Base-by-base conservation (phyloP, 2,888 invertebrate species). In the Habroteleia sp. region DNA sequence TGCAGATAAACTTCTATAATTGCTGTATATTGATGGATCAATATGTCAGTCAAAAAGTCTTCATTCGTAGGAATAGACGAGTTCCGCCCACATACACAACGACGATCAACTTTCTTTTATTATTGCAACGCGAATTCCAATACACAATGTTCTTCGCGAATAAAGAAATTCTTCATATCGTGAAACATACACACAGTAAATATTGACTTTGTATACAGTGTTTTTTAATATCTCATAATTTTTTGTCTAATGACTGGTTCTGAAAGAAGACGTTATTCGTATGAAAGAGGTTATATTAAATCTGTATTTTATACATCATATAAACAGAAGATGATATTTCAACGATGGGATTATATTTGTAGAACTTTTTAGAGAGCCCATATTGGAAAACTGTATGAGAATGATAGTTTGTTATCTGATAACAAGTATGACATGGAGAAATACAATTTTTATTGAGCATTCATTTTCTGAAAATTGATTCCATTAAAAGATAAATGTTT, bases 1-100 rank as follows among this genome's bases (percentile, higher is more conserved):
- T 13, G 58, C 33, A 44, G 42, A 58, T 44, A 58, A 58, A 14
- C 56, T 56, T 56, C 42, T 56, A 39, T 39, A 27, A 56, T 42
- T 37, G 56, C 39, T 23, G 39, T 41, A 29, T 41, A 35, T 14
- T 41, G 58, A 42, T 42, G 23, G 42, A 58, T 58, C 58, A 42
- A 42, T 58, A 44, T 37, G 17, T 33, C 42, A 58, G 13, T 42
- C 33, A 58, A 44, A 58, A 11, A 10, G 27, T 1, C 11, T 17
- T 25, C 39, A 27, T 20, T 37, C 33, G 13, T 11, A 6, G 27
- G 14, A 4, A 37, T 14, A 37, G 37, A 27, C 11, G 27, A 10
- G 16, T 16, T 52, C 5, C 25, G 41, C 39, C 37, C 33, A 6
- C 14, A 23, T 50, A 35, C 14, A 8, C 10, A 25, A 17, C 4